Conservation (phyloP, 2,113 vertebrate species). For the Gila orcuttii region DNA sequence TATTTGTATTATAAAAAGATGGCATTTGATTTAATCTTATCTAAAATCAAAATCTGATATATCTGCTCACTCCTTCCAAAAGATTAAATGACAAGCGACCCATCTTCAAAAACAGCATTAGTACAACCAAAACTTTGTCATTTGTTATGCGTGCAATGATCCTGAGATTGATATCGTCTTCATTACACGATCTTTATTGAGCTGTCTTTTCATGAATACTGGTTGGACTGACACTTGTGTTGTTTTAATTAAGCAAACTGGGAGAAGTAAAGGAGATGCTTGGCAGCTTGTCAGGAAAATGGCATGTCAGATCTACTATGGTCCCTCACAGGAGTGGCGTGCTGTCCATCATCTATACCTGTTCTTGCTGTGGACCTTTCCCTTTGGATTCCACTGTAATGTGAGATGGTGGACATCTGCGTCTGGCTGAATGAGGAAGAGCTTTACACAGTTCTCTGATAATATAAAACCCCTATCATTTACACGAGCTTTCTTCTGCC, state of each 20-base stretch:
- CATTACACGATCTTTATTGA: slow-evolving; percentile 27
- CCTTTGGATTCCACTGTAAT: slow-evolving; percentile 54
- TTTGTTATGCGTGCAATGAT: slow-evolving; percentile 2
- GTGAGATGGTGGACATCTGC: slow-evolving; percentile 61
- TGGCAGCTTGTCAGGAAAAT: slow-evolving; percentile 44
- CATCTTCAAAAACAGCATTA: not conserved
- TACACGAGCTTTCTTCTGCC: slow-evolving; percentile 52
- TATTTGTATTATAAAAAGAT: not conserved
- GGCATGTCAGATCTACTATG: slow-evolving; percentile 47
- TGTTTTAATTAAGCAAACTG: slow-evolving; percentile 52
- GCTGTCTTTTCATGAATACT: slow-evolving; percentile 8
- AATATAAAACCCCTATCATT: slow-evolving; percentile 58
- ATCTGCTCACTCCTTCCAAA: not conserved
- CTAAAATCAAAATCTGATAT: not conserved
- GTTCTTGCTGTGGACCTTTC: slow-evolving; percentile 40
- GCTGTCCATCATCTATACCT: slow-evolving; percentile 53
- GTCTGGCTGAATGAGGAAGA: slow-evolving; percentile 51
- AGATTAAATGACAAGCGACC: not conserved
- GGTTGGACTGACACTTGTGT: slow-evolving; percentile 31
- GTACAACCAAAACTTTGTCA: not conserved
- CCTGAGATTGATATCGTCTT: slow-evolving; percentile 8
- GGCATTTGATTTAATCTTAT: not conserved
- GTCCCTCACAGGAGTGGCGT: slow-evolving; percentile 37
- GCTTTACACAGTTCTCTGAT: slow-evolving; percentile 47
- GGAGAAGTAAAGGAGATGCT: slow-evolving; percentile 41